Percentiles rank a stretch among this genome's conserved stretches.
Evolutionary conservation across 2,797 vertebrate genomes (phyloP).

Genomic region (Xiphorhynchus erythropygius): DNA sequence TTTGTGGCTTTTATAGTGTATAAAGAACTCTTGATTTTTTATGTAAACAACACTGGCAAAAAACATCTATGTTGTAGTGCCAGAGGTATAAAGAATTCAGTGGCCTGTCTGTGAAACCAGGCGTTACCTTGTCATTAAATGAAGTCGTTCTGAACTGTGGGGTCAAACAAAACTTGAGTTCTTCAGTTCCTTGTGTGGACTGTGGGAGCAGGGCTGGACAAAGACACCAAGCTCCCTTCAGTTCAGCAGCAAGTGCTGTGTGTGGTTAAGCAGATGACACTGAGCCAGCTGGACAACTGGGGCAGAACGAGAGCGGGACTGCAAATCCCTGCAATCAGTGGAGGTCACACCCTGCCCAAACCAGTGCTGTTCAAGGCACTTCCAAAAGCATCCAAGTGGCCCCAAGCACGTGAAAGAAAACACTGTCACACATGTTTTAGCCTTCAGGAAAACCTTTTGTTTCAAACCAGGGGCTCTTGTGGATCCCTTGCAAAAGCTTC

Average conservation of each 20-base stretch:
- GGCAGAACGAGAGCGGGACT: neutral
- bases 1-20: neutral
- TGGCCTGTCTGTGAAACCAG: neutral
- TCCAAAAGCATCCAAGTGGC: neutral
- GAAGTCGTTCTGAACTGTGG: neutral
- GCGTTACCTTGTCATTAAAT: neutral
- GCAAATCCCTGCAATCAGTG: neutral
- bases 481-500: neutral
- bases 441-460: neutral
- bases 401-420: neutral
- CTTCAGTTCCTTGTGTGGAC: neutral
- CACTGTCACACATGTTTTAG: accelerated
- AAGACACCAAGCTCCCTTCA: neutral
- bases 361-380: neutral
- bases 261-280: neutral
- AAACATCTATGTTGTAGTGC: neutral
- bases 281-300: neutral
- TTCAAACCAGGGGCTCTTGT: neutral
- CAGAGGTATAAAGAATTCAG: neutral
- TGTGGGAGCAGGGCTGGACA: neutral
- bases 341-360: neutral
- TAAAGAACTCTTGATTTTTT: neutral
- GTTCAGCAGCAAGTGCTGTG: neutral
- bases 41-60: neutral
- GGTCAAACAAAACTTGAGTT: neutral